These are phyloP conservation scores for Phalacrocorax pelagicus DNA, from an alignment of 2,113 vertebrate genomes.

Conservation along the genomic window DNA sequence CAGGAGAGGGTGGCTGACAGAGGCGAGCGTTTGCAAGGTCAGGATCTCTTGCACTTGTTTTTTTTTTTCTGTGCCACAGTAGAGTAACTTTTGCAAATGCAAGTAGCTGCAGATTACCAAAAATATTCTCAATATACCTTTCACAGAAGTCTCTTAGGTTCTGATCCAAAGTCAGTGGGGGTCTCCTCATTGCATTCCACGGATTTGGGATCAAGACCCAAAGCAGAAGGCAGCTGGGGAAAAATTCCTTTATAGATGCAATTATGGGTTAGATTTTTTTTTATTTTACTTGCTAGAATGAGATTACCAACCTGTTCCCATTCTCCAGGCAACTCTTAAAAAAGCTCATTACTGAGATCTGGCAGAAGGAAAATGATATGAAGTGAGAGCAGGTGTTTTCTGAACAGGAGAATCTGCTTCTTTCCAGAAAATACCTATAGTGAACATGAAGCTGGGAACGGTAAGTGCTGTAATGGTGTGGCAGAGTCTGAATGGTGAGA, in stretches of 20 bases:
- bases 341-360: neutral
- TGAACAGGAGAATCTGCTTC: neutral
- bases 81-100: neutral
- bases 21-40: neutral
- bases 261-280: neutral
- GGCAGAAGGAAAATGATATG: neutral
- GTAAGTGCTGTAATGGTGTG: neutral
- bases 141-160: neutral
- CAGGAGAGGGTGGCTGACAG: neutral
- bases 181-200: neutral
- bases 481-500: neutral
- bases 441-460: neutral
- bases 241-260: neutral
- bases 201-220: neutral
- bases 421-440: neutral
- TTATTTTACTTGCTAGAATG: neutral
- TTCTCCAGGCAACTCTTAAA: neutral
- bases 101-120: neutral
- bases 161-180: neutral
- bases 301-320: conserved; percentile 15
- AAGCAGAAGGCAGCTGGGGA: neutral
- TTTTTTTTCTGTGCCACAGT: neutral
- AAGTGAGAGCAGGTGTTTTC: conserved; percentile 16
- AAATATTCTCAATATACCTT: neutral
- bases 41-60: neutral